Base-by-base conservation (phyloP, 2,113 vertebrate genomes). In the Todiramphus saurophagus region DNA sequence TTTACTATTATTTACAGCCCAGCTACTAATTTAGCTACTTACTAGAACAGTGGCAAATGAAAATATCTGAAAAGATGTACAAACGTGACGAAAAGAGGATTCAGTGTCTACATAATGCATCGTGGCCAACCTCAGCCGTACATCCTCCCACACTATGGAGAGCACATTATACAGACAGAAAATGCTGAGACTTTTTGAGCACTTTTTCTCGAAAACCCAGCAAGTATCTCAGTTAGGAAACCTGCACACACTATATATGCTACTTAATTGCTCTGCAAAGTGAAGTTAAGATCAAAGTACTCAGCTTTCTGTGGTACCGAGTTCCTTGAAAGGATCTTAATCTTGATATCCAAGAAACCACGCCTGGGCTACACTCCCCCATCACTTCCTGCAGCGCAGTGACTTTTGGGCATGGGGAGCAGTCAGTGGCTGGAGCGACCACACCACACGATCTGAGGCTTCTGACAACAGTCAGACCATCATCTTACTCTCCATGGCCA, bases 1-100 rank as follows among this genome's bases (percentile, higher is more conserved):
- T 90, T 94, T 81, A 72, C 73, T 89, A 63, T 83, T 84, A 81
- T 82, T 86, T 89, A 93, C 86, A 81, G 69, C 21, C 83, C 72
- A 92, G 24, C 35, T 68, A 55, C 76, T 81, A 58, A 78, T 90
- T 90, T 44, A 92, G 24, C 48, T 73, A 62, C 67, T 89, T 78
- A 78, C 56, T 92, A 72, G 66, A 83, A 72, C 90, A 94, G 27
- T 13, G 39, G 51, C 79, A 95, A 44, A 83, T n/a, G 56, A 30
- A 58, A 92, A 56, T 51, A 68, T 39, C 39, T 66, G 73, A 81
- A 94, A 78, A 83, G 68, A 66, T 35, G 16, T 30, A 35, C 67
- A 75, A 93, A 80, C 9, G 5, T 64, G 88, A 83, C 37, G 15
- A 69, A 66, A 88, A 68, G 67, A 93, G 46, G 68, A 72, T 90